phyloP scores from a whole-genome alignment of 1,140 invertebrate genomes.

The Drosophila oshimai region DNA sequence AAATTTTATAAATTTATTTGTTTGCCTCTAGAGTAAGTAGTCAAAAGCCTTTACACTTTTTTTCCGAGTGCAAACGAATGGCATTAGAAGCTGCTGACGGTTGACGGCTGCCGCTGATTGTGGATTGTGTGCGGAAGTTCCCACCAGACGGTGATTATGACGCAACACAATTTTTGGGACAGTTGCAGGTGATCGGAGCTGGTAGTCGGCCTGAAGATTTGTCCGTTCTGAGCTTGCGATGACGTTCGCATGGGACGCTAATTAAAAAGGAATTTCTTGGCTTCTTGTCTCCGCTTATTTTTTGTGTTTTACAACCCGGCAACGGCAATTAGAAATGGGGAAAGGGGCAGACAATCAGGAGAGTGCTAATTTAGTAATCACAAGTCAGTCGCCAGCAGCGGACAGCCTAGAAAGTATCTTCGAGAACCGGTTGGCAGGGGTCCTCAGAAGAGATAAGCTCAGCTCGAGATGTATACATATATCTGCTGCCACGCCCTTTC shows the following conservation, averaged over 20 bases:
- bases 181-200: constrained; percentile 39
- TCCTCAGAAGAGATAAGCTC: constrained; percentile 53
- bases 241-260: constrained; percentile 52
- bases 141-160: constrained; percentile 72
- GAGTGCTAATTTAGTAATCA: constrained; percentile 78
- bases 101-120: constrained; percentile 8
- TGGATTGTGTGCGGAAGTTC: constrained; percentile 60
- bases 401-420: constrained; percentile 25
- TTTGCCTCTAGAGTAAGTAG: too few species aligned
- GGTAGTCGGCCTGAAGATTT: neutral
- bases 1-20: neutral
- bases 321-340: constrained; percentile 63
- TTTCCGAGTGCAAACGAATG: constrained; percentile 10
- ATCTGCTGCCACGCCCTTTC: constrained; percentile 4
- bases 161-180: constrained; percentile 69
- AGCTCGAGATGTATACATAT: neutral
- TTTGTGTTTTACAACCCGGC: constrained; percentile 25
- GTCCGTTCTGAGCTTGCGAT: constrained; percentile 11
- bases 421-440: constrained; percentile 54
- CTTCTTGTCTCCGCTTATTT: constrained; percentile 9
- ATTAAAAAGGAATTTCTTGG: constrained; percentile 75
- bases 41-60: too few species aligned
- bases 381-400: constrained; percentile 44
- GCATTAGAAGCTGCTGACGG: constrained; percentile 38
- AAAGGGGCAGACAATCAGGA: constrained; percentile 54